Percentiles rank a stretch among this genome's conserved stretches.
Evolutionary conservation across 2,797 vertebrate species (phyloP).

Genomic region (Myripristis murdjan): DNA sequence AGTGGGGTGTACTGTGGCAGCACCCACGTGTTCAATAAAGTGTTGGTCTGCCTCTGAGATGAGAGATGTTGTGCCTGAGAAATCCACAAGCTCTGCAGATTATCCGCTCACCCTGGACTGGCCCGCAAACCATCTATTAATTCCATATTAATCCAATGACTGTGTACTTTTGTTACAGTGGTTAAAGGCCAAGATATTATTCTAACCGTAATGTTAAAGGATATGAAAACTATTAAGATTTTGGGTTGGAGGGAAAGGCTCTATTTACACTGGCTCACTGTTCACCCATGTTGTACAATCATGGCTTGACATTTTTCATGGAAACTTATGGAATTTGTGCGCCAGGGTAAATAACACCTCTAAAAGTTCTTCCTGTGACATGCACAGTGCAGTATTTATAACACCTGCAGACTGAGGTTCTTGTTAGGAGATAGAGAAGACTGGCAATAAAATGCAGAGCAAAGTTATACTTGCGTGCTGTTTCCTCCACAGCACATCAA

Average conservation of each 20-base stretch:
- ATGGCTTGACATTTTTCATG: constrained; percentile 68
- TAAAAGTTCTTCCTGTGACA: constrained; percentile 69
- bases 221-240: constrained; percentile 70
- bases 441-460: constrained; percentile 30
- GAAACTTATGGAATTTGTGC: constrained; percentile 60
- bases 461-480: constrained; percentile 22
- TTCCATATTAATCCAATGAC: constrained; percentile 66
- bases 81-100: constrained; percentile 42
- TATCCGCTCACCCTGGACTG: constrained; percentile 50
- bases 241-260: constrained; percentile 54
- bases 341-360: constrained; percentile 82
- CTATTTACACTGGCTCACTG: constrained; percentile 76
- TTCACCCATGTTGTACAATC: constrained; percentile 61
- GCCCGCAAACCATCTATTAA: constrained; percentile 58
- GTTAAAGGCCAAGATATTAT: constrained; percentile 63
- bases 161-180: constrained; percentile 55
- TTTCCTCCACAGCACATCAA: constrained; percentile 47
- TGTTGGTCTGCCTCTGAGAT: constrained; percentile 26
- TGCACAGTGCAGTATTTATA: constrained; percentile 32
- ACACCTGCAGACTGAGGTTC: constrained; percentile 30
- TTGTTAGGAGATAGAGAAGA: constrained; percentile 49
- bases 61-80: constrained; percentile 43
- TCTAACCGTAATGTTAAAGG: constrained; percentile 68
- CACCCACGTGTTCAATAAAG: constrained; percentile 54
- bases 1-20: constrained; percentile 28